Percentiles rank a stretch among this genome's conserved stretches.
These are phyloP conservation scores for Crocuta crocuta DNA, from an alignment of 2,113 vertebrate genomes.

Conservation along the genomic window DNA sequence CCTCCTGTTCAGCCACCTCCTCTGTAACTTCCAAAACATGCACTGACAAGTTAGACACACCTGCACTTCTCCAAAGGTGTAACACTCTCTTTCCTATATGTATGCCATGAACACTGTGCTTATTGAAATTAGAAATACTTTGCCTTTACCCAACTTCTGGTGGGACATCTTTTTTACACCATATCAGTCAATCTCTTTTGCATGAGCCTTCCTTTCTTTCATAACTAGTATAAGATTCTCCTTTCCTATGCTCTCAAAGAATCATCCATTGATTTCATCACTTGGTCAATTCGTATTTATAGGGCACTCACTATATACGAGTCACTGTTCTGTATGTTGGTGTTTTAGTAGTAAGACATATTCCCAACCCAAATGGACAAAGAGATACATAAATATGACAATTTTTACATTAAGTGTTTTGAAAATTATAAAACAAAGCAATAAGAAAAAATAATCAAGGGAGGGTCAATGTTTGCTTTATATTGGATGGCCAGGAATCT, in stretches of 20 bases:
- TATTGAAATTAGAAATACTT: background rate
- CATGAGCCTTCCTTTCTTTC: background rate
- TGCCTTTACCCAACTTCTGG: background rate
- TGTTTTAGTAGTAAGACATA: background rate
- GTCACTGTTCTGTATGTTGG: background rate
- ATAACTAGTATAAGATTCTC: background rate
- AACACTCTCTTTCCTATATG: background rate
- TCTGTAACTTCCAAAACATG: background rate
- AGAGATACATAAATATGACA: background rate
- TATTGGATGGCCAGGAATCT: background rate
- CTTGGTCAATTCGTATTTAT: background rate
- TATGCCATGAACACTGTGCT: background rate
- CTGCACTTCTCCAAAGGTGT: background rate
- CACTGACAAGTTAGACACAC: background rate
- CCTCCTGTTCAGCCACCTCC: accelerated
- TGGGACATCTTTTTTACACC: background rate
- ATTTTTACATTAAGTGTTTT: background rate
- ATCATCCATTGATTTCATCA: background rate
- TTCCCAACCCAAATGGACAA: background rate
- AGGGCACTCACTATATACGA: background rate
- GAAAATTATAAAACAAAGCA: background rate
- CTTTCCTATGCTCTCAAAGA: background rate
- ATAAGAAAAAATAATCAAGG: background rate
- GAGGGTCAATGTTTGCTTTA: background rate
- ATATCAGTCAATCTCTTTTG: background rate